phyloP scores from a whole-genome alignment of 2,888 invertebrate species.

The Cylindroiulus punctatus region DNA sequence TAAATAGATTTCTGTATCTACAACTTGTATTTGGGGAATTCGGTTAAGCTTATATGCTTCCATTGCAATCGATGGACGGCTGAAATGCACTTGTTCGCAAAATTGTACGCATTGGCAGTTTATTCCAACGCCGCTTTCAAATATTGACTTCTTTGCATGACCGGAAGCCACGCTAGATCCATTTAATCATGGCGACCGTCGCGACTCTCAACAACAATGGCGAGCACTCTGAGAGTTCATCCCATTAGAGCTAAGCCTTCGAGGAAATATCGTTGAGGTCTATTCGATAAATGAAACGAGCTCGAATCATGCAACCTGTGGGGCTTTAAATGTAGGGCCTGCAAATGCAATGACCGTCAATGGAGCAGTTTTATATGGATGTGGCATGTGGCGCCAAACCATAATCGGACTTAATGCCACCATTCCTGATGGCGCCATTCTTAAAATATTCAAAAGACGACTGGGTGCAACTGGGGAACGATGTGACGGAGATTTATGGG shows the following conservation, averaged over 20 bases:
- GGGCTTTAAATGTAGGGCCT: neutral
- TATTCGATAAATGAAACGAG: neutral
- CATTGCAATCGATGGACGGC: neutral
- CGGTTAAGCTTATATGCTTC: neutral
- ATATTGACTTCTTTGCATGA: constrained; percentile 34
- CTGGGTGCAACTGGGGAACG: neutral
- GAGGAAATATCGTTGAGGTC: no score
- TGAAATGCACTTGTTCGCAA: neutral
- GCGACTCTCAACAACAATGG: neutral
- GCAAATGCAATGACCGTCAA: neutral
- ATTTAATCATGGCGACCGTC: neutral
- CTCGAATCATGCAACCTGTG: constrained; percentile 31
- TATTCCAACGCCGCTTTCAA: neutral
- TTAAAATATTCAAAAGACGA: neutral
- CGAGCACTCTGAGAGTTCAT: neutral
- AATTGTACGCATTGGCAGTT: neutral
- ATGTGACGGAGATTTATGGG: neutral
- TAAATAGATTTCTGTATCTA: no score
- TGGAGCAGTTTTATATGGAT: neutral
- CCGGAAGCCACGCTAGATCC: constrained; percentile 22
- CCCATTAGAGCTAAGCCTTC: constrained; percentile 4
- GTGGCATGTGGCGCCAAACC: neutral
- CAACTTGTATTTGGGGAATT: neutral
- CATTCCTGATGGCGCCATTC: neutral
- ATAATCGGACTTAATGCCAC: neutral